Evolutionary conservation across 2,113 vertebrate genomes (phyloP).

Genomic region (Brienomyrus brachyistius): DNA sequence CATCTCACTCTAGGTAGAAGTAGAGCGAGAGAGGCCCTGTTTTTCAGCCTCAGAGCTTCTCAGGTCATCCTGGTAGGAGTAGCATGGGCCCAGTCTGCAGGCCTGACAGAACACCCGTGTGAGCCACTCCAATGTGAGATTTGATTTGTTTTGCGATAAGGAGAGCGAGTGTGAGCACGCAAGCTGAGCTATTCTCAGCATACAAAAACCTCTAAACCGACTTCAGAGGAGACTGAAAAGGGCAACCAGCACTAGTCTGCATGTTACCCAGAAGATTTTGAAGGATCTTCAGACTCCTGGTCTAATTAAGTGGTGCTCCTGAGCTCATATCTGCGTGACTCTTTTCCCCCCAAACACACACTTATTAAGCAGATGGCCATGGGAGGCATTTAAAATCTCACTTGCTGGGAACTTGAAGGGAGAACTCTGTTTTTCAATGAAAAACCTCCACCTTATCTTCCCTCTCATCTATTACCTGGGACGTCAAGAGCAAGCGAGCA

Average conservation of each 20-base stretch:
- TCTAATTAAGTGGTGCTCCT: conserved; percentile 11
- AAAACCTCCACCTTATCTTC: neutral
- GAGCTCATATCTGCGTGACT: neutral
- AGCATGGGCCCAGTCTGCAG: conserved; percentile 29
- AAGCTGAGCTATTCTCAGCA: neutral
- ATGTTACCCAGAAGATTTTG: neutral
- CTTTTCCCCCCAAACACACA: neutral
- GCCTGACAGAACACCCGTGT: neutral
- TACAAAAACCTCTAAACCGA: neutral
- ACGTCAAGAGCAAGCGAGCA: neutral
- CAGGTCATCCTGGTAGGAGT: conserved; percentile 14
- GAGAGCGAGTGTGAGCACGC: conserved; percentile 11
- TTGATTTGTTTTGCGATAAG: conserved; percentile 32
- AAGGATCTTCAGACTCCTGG: neutral
- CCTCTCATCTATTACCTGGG: neutral
- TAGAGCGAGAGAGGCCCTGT: conserved; percentile 18
- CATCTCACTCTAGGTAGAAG: conserved; percentile 28
- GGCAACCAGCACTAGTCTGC: neutral
- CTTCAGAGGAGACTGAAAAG: neutral
- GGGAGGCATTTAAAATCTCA: neutral
- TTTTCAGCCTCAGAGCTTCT: conserved; percentile 14
- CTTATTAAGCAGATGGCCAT: conserved; percentile 1
- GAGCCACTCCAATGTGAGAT: conserved; percentile 15
- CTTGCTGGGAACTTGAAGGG: neutral
- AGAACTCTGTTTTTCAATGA: neutral